Evolutionary conservation across 2,797 vertebrate species (phyloP).

Genomic region (Dendrocincla tyrannina): DNA sequence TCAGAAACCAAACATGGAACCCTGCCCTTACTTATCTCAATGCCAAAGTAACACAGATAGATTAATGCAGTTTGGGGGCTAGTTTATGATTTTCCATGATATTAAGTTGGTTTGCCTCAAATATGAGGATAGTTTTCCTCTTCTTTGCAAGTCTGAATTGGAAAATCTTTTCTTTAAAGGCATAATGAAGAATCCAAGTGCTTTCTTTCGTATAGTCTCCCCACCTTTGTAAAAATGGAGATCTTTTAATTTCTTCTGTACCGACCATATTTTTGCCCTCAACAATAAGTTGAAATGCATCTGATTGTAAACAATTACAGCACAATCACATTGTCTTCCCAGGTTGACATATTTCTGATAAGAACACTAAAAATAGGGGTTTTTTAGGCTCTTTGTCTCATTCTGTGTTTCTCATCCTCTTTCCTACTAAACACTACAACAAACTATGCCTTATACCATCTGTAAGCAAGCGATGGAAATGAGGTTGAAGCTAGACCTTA

Average conservation of each 20-base stretch:
- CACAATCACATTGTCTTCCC: background rate
- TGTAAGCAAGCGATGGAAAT: background rate
- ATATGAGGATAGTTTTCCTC: background rate
- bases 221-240: background rate
- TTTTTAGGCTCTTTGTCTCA: background rate
- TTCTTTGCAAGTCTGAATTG: background rate
- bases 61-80: background rate
- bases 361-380: background rate
- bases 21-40: background rate
- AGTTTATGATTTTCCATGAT: background rate
- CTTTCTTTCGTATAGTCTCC: background rate
- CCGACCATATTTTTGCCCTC: accelerated
- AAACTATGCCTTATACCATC: background rate
- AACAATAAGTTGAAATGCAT: background rate
- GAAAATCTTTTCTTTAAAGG: background rate
- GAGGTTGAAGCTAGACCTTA: background rate
- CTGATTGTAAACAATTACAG: background rate
- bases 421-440: background rate
- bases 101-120: background rate
- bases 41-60: background rate
- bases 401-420: background rate
- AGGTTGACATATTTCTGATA: background rate
- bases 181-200: background rate
- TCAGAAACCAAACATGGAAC: background rate
- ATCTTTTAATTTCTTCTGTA: background rate